A percentile compares a stretch with the other conserved stretches of the same genome.
Evolutionary conservation across 2,888 invertebrate species (phyloP).

Genomic region (Cactoblastis cactorum): DNA sequence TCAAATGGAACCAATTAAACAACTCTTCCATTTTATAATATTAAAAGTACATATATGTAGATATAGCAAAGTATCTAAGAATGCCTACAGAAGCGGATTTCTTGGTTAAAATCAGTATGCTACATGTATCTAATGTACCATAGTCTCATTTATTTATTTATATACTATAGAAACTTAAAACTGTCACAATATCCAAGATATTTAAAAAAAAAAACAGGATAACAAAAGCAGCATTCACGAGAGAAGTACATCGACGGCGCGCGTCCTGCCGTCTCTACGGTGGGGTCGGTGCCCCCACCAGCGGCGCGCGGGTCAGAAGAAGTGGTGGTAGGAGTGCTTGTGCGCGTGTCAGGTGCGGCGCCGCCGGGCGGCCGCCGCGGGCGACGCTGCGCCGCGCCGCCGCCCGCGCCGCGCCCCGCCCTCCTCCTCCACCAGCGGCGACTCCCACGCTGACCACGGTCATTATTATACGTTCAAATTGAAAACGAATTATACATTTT

Average conservation of each 20-base stretch:
- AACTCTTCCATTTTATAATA: no score
- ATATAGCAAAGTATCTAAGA: no score
- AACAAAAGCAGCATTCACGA: no score
- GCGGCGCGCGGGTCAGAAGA: slow-evolving; percentile 51
- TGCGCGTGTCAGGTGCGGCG: slow-evolving; percentile 61
- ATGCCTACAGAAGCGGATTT: no score
- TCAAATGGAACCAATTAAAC: no score
- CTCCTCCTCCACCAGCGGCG: slow-evolving; percentile 59
- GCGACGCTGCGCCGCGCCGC: slow-evolving; percentile 62
- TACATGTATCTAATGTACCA: no score
- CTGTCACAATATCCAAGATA: no score
- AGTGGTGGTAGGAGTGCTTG: slow-evolving; percentile 48
- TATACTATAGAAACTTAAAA: no score
- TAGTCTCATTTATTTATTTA: no score
- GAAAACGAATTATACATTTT: slow-evolving; percentile 5
- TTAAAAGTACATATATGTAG: no score
- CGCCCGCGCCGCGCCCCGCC: slow-evolving; percentile 54
- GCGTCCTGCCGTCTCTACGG: slow-evolving; percentile 22
- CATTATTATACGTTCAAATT: no score
- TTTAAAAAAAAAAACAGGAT: background rate
- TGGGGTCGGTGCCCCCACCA: slow-evolving; percentile 24
- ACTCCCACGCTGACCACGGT: slow-evolving; percentile 65
- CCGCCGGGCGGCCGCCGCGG: slow-evolving; percentile 59
- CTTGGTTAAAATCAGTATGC: no score
- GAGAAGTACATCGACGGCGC: slow-evolving; percentile 33